Conservation (phyloP, 2,888 invertebrate species). For the Watsonalla cultraria region DNA sequence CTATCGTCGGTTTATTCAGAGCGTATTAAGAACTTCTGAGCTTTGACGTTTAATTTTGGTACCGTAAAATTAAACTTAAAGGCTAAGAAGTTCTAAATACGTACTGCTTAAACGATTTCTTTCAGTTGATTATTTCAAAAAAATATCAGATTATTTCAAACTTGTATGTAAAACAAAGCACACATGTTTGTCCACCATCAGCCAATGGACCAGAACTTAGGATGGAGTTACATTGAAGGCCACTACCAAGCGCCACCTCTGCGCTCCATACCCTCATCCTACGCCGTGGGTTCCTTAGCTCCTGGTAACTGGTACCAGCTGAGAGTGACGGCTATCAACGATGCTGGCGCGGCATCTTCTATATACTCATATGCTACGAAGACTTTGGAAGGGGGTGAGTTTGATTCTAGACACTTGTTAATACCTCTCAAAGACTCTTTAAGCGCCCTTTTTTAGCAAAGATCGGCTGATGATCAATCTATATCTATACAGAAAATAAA, state of each 20-base stretch:
- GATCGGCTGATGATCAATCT: too few species aligned
- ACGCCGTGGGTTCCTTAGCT: slow-evolving; percentile 74
- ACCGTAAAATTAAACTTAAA: too few species aligned
- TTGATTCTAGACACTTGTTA: background rate
- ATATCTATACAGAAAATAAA: too few species aligned
- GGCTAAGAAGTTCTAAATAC: too few species aligned
- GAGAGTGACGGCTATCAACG: slow-evolving; percentile 80
- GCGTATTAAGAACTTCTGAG: too few species aligned
- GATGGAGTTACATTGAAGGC: slow-evolving; percentile 64
- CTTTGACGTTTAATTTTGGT: too few species aligned
- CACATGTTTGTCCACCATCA: slow-evolving; percentile 17
- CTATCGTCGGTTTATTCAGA: too few species aligned
- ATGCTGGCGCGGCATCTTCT: slow-evolving; percentile 80
- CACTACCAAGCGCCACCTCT: slow-evolving; percentile 58
- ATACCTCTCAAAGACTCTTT: too few species aligned
- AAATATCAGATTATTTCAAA: too few species aligned
- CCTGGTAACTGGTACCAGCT: slow-evolving; percentile 82
- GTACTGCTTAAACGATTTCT: too few species aligned
- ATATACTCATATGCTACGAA: slow-evolving; percentile 80
- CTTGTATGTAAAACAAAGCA: background rate
- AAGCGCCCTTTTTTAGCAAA: too few species aligned
- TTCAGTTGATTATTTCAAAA: too few species aligned
- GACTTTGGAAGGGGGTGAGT: slow-evolving; percentile 78
- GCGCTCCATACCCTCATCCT: slow-evolving; percentile 57
- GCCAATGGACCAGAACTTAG: slow-evolving; percentile 54